A percentile compares a stretch with the other conserved stretches of the same genome.
Evolutionary conservation across 2,888 invertebrate species (phyloP).

Genomic region (Ochlodes sylvanus): DNA sequence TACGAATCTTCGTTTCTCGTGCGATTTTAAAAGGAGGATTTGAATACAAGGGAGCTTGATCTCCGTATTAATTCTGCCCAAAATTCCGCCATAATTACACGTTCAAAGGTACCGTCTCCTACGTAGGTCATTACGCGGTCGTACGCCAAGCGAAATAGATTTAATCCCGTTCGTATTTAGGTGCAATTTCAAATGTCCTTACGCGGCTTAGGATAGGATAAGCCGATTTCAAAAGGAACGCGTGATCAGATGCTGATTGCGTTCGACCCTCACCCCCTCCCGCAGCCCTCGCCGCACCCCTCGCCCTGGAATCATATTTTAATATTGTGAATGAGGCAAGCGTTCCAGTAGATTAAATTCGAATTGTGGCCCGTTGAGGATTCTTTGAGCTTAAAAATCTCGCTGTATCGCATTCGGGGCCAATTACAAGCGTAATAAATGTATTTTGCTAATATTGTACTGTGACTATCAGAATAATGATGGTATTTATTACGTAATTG

Average conservation of each 20-base stretch:
- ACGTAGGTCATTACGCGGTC: constrained; percentile 51
- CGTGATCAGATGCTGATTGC: constrained; percentile 82
- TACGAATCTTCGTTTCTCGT: constrained; percentile 26
- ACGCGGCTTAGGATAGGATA: constrained; percentile 62
- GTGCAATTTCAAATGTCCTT: constrained; percentile 52
- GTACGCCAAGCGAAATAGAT: constrained; percentile 45
- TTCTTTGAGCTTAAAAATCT: constrained; percentile 32
- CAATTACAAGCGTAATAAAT: constrained; percentile 28
- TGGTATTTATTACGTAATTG: neutral
- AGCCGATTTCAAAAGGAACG: constrained; percentile 81
- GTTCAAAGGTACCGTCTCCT: constrained; percentile 73
- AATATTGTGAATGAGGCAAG: constrained; percentile 74
- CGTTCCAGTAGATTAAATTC: constrained; percentile 74
- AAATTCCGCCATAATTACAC: constrained; percentile 79
- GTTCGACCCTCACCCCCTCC: constrained; percentile 49
- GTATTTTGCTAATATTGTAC: constrained; percentile 22
- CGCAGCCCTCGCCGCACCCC: constrained; percentile 9
- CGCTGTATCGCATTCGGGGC: constrained; percentile 24
- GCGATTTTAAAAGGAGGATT: constrained; percentile 33
- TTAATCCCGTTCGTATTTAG: constrained; percentile 49
- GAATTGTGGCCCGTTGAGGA: constrained; percentile 54
- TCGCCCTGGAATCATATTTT: constrained; percentile 73
- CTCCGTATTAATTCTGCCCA: constrained; percentile 74
- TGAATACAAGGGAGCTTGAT: constrained; percentile 59
- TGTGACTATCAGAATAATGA: neutral